phyloP scores from a whole-genome alignment of 2,113 vertebrate species.

The Ciconia boyciana region DNA sequence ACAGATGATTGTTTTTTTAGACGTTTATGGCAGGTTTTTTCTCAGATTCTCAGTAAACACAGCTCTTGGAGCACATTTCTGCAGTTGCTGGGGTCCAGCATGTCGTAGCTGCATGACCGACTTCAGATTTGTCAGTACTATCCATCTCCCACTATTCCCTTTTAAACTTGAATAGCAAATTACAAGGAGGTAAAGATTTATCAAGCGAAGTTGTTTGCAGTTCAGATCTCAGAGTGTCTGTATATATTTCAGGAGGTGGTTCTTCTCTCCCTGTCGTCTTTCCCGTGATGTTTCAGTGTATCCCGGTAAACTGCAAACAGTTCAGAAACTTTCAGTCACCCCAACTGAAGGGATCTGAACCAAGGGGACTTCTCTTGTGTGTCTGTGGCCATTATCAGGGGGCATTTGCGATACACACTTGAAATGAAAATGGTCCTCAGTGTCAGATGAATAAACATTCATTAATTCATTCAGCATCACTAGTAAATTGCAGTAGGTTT shows the following conservation, averaged over 20 bases:
- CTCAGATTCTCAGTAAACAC: neutral
- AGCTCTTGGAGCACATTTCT: neutral
- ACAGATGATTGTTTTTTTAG: neutral
- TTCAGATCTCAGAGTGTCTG: neutral
- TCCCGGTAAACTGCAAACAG: neutral
- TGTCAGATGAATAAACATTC: slow-evolving; percentile 19
- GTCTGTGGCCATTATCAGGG: neutral
- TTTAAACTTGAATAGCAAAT: neutral
- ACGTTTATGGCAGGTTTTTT: neutral
- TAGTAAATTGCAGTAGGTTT: slow-evolving; percentile 47
- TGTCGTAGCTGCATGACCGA: neutral
- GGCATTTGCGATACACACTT: neutral
- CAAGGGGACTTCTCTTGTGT: neutral
- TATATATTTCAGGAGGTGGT: neutral
- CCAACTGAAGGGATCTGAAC: neutral
- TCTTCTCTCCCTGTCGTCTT: neutral
- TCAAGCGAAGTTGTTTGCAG: neutral
- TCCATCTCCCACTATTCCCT: neutral
- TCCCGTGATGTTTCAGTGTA: neutral
- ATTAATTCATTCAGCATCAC: slow-evolving; percentile 52
- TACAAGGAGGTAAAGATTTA: neutral
- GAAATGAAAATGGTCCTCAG: slow-evolving; percentile 25
- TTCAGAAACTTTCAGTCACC: slow-evolving; percentile 57
- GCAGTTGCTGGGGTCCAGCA: neutral
- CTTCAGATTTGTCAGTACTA: neutral